Evolutionary conservation across 1,140 invertebrate species (phyloP).

Genomic region (Rhyacophila brunnea): DNA sequence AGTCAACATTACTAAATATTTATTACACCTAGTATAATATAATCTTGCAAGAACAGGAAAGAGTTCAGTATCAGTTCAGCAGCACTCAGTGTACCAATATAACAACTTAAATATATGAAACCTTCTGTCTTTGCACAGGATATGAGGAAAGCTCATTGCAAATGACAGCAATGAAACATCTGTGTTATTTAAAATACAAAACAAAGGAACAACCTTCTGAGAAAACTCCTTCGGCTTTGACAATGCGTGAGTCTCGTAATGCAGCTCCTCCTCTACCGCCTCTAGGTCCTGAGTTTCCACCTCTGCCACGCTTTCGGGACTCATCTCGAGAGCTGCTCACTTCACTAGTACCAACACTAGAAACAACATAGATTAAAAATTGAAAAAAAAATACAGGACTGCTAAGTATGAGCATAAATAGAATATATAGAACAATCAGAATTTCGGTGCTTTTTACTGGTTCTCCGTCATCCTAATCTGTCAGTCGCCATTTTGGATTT

Average conservation of each 20-base stretch:
- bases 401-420: too few species aligned
- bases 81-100: too few species aligned
- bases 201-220: conserved; percentile 43
- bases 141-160: neutral
- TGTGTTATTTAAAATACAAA: neutral
- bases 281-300: conserved; percentile 41
- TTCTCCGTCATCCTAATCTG: too few species aligned
- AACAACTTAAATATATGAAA: too few species aligned
- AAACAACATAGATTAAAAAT: too few species aligned
- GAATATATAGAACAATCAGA: too few species aligned
- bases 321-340: conserved; percentile 1
- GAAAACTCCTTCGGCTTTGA: conserved; percentile 49
- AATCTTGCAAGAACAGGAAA: too few species aligned
- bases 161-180: neutral
- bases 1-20: neutral
- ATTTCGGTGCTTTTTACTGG: too few species aligned
- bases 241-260: conserved; percentile 44
- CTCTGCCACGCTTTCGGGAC: conserved; percentile 29
- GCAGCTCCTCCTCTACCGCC: conserved; percentile 36
- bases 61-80: too few species aligned
- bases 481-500: too few species aligned
- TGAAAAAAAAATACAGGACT: too few species aligned
- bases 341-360: neutral
- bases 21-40: too few species aligned
- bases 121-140: conserved; percentile 13